Evolutionary conservation across 2,113 vertebrate genomes (phyloP), one percentile per base, ranked within the genome.

Genomic region (Esox niger): DNA sequence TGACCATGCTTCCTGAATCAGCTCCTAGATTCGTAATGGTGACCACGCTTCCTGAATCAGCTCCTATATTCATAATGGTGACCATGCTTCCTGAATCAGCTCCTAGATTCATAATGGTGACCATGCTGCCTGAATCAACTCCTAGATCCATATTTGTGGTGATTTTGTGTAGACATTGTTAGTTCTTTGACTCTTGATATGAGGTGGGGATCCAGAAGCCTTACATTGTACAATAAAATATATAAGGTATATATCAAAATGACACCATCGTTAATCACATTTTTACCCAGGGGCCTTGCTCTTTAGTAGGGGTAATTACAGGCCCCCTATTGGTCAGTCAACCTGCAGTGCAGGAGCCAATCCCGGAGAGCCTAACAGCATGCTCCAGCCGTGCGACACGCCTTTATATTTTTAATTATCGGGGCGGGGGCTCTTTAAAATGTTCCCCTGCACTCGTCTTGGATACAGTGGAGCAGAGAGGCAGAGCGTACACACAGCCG

Each of bases 391-490:
- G 55, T 71, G 78, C 66, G 83, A 83, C 84, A 77, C 80, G 79
- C 82, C 57, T 83, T 89, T n/a, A 87, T 87, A 74, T 80, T 88
- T 89, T 89, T 91, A 90, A 91, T 89, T 86, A 91, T 86, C 70
- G 78, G 35, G 59, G 68, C 79, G 79, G 59, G 68, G 79, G 79
- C 79, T 74, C 64, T 79, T 92, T 92, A 89, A 92, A 92, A 86
- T 87, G 82, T 83, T 81, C 64, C 68, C 52, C 66, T 69, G 56
- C 62, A 25, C 33, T 54, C 71, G 33, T 2, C 20, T 68, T 62
- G 71, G 74, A 60, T 80, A 87, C 63, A 76, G 74, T 77, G 68
- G 32, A 84, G 79, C 65, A 75, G 70, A 81, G 69, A 82, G 76
- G 68, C 58, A 60, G 30, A 79, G 59, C 31, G 65, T 69, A 55